Base-by-base conservation (phyloP, 1,140 invertebrate species). In the Drosophila cardini region DNA sequence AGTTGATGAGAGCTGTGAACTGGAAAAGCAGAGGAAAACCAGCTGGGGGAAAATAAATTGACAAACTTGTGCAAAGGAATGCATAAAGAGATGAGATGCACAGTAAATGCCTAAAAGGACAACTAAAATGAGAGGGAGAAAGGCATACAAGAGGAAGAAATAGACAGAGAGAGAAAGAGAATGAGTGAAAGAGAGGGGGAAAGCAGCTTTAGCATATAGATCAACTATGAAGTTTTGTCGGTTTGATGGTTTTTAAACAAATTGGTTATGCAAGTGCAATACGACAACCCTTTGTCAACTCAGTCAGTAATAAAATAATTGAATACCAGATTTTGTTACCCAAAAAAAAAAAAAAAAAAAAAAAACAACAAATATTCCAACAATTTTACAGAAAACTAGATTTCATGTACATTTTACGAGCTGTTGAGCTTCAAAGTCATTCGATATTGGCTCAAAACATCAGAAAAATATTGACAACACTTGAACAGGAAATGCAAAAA, bases 371-470 rank as follows among this genome's bases (percentile, higher is more conserved):
- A 36, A 10, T 53, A 15, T 34, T 53, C 30, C 21, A 15, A 10
- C 3, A 32, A 2, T 11, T 38, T 11, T n/a, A 38, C 4, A 48
- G 13, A 42, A 61, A 60, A 38, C 58, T 50, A 62, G 46, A 32
- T 21, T 71, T 69, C 63, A 81, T 74, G 77, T 69, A 65, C 74
- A 78, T 74, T 82, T 78, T 78, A 78, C 74, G 64, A 82, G 74
- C 79, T 74, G 65, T 82, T 81, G 52, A 55, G 61, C 70, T 73
- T 82, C 32, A 70, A 55, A 78, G 70, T 75, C 79, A 82, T 64
- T 73, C 46, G 58, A 78, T 60, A 70, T 67, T 58, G 5, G 2
- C 7, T n/a, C 26, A 40, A 61, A 53, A 15, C 38, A 65, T 46
- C n/a, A 57, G 34, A 30, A 52, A 58, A 72, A 16, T n/a, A 18